Conservation (phyloP, 2,797 vertebrate species). For the Ammospiza maritima region DNA sequence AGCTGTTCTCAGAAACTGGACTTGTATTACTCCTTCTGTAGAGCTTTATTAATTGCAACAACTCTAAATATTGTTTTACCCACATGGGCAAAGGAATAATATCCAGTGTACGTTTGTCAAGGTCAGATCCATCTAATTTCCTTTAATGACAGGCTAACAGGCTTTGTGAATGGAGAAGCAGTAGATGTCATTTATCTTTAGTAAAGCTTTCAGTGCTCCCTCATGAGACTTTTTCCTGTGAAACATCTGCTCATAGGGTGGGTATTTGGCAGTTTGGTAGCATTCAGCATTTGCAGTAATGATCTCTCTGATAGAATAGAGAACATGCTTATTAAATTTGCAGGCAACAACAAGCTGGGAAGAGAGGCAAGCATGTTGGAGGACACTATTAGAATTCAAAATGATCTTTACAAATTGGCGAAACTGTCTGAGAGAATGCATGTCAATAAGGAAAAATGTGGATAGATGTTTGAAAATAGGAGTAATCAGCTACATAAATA, state of each 20-base stretch:
- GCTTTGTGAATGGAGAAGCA: slow-evolving; percentile 66
- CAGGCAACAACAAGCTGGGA: slow-evolving; percentile 64
- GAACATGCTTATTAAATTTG: slow-evolving; percentile 72
- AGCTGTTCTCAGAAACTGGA: background rate
- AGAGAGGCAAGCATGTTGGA: slow-evolving; percentile 63
- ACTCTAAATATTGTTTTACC: slow-evolving; percentile 24
- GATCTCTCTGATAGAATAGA: slow-evolving; percentile 68
- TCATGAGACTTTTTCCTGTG: slow-evolving; percentile 67
- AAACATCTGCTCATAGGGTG: slow-evolving; percentile 69
- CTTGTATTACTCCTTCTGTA: background rate
- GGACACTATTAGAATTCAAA: slow-evolving; percentile 66
- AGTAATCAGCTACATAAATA: slow-evolving; percentile 68
- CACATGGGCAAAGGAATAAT: slow-evolving; percentile 10
- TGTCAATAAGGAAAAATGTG: slow-evolving; percentile 62
- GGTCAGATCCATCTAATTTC: slow-evolving; percentile 66
- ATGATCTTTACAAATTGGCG: slow-evolving; percentile 61
- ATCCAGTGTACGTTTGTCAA: slow-evolving; percentile 36
- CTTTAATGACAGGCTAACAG: slow-evolving; percentile 61
- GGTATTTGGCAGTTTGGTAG: slow-evolving; percentile 69
- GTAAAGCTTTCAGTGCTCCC: slow-evolving; percentile 67
- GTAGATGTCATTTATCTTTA: slow-evolving; percentile 66
- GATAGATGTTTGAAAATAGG: slow-evolving; percentile 68
- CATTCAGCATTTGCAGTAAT: slow-evolving; percentile 69
- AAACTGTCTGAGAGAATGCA: slow-evolving; percentile 54
- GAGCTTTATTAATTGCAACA: slow-evolving; percentile 21